These are phyloP conservation scores for Monopterus albus DNA, from an alignment of 2,113 vertebrate genomes.

Conservation along the genomic window DNA sequence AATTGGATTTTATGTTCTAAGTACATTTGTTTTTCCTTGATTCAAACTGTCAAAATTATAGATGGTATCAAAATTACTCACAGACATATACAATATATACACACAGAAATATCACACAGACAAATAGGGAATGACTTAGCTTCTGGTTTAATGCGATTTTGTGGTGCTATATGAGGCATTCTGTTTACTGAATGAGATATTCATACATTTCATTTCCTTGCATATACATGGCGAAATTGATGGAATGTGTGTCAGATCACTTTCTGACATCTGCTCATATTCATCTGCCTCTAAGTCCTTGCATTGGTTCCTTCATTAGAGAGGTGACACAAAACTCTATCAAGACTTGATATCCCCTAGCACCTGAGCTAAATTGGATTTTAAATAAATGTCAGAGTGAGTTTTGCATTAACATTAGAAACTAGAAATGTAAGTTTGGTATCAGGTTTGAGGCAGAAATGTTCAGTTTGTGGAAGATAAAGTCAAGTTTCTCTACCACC, in stretches of 20 bases:
- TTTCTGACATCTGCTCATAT: constrained; percentile 83
- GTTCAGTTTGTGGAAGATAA: constrained; percentile 51
- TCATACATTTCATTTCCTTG: constrained; percentile 73
- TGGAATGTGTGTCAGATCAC: constrained; percentile 82
- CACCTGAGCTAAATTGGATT: constrained; percentile 84
- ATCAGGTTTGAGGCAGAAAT: constrained; percentile 37
- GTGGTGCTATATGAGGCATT: constrained; percentile 36
- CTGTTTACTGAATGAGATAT: constrained; percentile 73
- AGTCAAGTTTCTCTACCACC: constrained; percentile 4
- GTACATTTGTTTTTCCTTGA: constrained; percentile 14
- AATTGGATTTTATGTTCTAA: constrained; percentile 19
- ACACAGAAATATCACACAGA: constrained; percentile 1
- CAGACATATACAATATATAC: constrained; percentile 11
- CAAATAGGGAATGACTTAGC: constrained; percentile 32
- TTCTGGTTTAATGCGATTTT: constrained; percentile 58
- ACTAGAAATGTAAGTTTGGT: constrained; percentile 57
- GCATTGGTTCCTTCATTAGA: constrained; percentile 80
- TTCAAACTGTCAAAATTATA: constrained; percentile 38
- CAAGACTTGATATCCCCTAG: constrained; percentile 76
- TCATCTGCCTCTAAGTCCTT: constrained; percentile 77
- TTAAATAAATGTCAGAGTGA: constrained; percentile 83
- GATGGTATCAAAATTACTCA: constrained; percentile 16
- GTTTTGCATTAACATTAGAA: constrained; percentile 73
- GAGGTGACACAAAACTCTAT: constrained; percentile 80
- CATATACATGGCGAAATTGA: constrained; percentile 80